Evolutionary conservation across 2,113 vertebrate genomes (phyloP), one percentile per base, ranked within the genome.

Genomic region (Atrichornis clamosus): DNA sequence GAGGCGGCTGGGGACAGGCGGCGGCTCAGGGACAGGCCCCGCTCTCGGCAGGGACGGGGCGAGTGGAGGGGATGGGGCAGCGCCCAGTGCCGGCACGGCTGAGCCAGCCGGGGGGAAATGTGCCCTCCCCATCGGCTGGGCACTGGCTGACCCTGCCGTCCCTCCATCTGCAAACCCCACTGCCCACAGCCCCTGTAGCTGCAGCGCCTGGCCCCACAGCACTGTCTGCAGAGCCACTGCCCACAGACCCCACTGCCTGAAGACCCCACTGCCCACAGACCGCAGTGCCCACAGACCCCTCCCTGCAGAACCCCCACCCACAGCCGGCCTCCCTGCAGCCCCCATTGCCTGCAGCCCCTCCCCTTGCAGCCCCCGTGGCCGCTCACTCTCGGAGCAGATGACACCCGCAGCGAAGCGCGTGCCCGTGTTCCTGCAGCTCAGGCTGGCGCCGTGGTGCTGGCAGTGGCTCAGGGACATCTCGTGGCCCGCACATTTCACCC

Each of bases 341-440:
- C 37, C 35, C 39, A 18, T 41, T 41, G 39, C 39, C 39, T 41
- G 39, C 13, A 41, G 13, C 6, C 28, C 63, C n/a, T n/a, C n/a
- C n/a, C n/a, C n/a, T n/a, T n/a, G n/a, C n/a, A 53, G 58, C 6
- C 28, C 63, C n/a, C 10, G 0, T 1, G 6, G 14, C 37, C 3
- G 87, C 99, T 99, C 96, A 99, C 99, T 99, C 97, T 99, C 99
- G 0, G 99, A 99, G 85, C 99, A 99, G 98, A 99, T 99, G 97
- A 99, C 98, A 2, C 99, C 99, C 0, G 99, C 99, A 0, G 99
- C 96, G 10, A 99, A 99, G 84, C 98, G 98, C 0, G 99, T 98
- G 5, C 96, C 98, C 0, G 97, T 97, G 97, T 97, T 99, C 97
- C 98, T 98, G 97, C 99, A 99, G 98, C 65, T 98, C 92, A 99